Base-by-base conservation (phyloP, 1,140 invertebrate genomes). In the Bombus pascuorum region DNA sequence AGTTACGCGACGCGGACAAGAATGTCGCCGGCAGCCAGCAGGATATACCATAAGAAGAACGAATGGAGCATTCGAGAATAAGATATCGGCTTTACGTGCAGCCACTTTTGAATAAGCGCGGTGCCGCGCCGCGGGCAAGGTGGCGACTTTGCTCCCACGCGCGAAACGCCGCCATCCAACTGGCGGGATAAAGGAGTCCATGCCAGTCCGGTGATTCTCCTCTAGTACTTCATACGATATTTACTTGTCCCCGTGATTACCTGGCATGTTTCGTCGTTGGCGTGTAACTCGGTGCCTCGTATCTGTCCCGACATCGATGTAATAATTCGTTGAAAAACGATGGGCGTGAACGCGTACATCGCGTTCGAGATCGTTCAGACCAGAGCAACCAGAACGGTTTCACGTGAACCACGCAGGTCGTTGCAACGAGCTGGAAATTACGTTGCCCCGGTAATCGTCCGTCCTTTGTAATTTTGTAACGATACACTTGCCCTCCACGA, bases 21-120 rank as follows among this genome's bases (percentile, higher is more conserved):
- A 94, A 95, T 94, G 92, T 93, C 91, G 90, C 91, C 90, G 73
- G 87, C 88, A 90, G 91, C 90, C 88, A 88, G 86, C 91, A 90
- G 87, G 88, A 92, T 89, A 85, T 66, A 87, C 91, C 91, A 92
- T 93, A 94, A 94, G 92, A 94, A 93, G 92, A 93, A 93, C 93
- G 93, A 94, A 94, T 93, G 94, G 92, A 94, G 93, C 93, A 92
- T 92, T 93, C 91, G 90, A 93, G 94, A 95, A 94, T 95, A 95
- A 95, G 94, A 95, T 95, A 95, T 95, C 94, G 93, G 91, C 92
- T 93, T 93, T 94, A 93, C 90, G 92, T 91, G 91, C 91, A 89
- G 91, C 77, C 88, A 93, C 91, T 94, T 94, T 93, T 94, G 87
- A 93, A 91, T 86, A 88, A 87, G 89, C 87, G 90, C 28, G 76